These are phyloP conservation scores for Pogonomyrmex californicus DNA, from an alignment of 1,140 invertebrate genomes.

Conservation along the genomic window DNA sequence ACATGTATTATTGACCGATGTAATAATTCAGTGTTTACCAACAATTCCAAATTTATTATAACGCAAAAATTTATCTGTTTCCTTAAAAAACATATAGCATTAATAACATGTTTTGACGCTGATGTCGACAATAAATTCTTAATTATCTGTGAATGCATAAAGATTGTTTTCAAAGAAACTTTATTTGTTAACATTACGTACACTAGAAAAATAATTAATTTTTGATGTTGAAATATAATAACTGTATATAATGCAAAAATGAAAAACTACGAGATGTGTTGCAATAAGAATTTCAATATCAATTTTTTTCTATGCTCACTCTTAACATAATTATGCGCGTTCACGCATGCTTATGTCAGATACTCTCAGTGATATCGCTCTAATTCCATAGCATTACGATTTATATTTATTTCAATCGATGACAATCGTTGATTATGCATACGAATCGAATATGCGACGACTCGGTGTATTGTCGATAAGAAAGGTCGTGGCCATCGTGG, in stretches of 20 bases:
- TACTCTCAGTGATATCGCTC: neutral
- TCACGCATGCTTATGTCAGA: neutral
- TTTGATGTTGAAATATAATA: neutral
- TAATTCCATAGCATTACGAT: slow-evolving; percentile 13
- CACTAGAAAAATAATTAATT: slow-evolving; percentile 22
- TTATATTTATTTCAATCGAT: slow-evolving; percentile 24
- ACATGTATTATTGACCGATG: neutral
- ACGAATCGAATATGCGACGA: slow-evolving; percentile 51
- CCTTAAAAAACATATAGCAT: neutral
- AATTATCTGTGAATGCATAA: slow-evolving; percentile 9
- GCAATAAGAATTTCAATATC: neutral
- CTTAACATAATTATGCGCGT: neutral
- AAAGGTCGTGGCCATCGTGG: slow-evolving; percentile 70
- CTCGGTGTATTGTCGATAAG: slow-evolving; percentile 64
- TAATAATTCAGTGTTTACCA: slow-evolving; percentile 14
- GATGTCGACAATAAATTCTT: slow-evolving; percentile 32
- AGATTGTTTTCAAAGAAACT: neutral
- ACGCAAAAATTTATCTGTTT: neutral
- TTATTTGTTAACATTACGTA: neutral
- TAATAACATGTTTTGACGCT: slow-evolving; percentile 30
- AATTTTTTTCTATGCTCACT: neutral
- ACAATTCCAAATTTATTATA: slow-evolving; percentile 1
- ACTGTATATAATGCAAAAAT: neutral
- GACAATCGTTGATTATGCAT: slow-evolving; percentile 67
- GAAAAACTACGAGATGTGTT: neutral